Conservation (phyloP, 2,113 vertebrate species). For the Oreochromis spilurus region DNA sequence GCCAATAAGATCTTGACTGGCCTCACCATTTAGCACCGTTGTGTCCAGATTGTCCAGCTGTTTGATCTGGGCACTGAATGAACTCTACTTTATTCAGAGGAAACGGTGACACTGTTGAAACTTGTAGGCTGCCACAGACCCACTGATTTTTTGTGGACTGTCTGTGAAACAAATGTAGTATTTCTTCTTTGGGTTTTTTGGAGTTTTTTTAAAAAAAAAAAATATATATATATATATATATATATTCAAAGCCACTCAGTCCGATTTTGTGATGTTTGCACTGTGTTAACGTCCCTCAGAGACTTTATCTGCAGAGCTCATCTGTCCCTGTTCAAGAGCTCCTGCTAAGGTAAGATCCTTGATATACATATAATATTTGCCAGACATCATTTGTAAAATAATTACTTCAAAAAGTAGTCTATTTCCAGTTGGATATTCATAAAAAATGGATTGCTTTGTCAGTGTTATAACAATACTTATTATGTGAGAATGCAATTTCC, state of each 20-base stretch:
- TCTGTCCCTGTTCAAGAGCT: constrained; percentile 9
- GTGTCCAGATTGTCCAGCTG: constrained; percentile 19
- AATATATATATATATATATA: not conserved
- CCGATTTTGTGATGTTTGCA: constrained; percentile 17
- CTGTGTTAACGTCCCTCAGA: constrained; percentile 29
- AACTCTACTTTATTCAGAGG: not conserved
- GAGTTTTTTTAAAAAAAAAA: not conserved
- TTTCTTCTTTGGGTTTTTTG: not conserved
- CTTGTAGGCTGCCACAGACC: constrained; percentile 18
- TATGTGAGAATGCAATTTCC: not conserved
- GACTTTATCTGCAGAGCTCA: constrained; percentile 32
- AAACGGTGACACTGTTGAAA: not conserved
- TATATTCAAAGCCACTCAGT: constrained; percentile 8
- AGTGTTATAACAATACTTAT: not conserved
- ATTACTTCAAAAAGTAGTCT: not conserved
- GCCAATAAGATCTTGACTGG: constrained; percentile 64
- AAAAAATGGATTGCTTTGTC: not conserved
- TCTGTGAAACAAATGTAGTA: constrained; percentile 23
- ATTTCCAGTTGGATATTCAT: not conserved
- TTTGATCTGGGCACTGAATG: constrained; percentile 36
- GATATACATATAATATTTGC: not conserved
- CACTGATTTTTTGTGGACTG: constrained; percentile 13
- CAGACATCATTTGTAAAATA: not conserved
- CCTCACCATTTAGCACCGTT: constrained; percentile 7
- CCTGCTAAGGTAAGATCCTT: constrained; percentile 60